A percentile compares a stretch with the other conserved stretches of the same genome.
Conservation (phyloP, 2,113 vertebrate species). For the Amphilophus citrinellus region DNA sequence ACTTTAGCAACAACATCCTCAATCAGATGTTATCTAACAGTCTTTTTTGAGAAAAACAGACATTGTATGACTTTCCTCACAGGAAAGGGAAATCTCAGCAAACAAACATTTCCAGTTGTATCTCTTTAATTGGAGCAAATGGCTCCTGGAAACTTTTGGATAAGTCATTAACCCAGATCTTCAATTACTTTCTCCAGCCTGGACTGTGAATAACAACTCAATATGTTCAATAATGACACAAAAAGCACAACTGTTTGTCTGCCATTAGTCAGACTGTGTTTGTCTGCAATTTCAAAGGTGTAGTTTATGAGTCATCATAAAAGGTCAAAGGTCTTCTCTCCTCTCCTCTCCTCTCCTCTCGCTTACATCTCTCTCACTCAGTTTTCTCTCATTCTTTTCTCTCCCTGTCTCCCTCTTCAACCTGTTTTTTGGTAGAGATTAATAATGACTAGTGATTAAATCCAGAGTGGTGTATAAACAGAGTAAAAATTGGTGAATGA, state of each 20-base stretch:
- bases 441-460: too few species aligned
- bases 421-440: too few species aligned
- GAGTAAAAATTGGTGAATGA: too few species aligned
- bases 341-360: too few species aligned
- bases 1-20: not conserved
- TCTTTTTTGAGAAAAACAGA: not conserved
- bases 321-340: too few species aligned
- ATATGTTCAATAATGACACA: not conserved
- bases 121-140: not conserved
- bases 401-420: too few species aligned
- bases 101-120: not conserved
- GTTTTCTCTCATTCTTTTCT: too few species aligned
- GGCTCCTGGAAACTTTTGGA: not conserved
- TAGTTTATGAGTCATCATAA: too few species aligned
- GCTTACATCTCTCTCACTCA: too few species aligned
- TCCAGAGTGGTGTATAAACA: too few species aligned
- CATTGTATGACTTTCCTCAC: not conserved
- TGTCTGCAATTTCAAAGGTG: too few species aligned
- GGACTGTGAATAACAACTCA: not conserved
- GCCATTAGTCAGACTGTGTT: not conserved
- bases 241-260: not conserved
- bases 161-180: not conserved
- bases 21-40: not conserved
- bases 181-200: not conserved
- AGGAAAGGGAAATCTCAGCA: not conserved